These are phyloP conservation scores for Echinops telfairi DNA, from an alignment of 2,113 vertebrate genomes.

Conservation along the genomic window DNA sequence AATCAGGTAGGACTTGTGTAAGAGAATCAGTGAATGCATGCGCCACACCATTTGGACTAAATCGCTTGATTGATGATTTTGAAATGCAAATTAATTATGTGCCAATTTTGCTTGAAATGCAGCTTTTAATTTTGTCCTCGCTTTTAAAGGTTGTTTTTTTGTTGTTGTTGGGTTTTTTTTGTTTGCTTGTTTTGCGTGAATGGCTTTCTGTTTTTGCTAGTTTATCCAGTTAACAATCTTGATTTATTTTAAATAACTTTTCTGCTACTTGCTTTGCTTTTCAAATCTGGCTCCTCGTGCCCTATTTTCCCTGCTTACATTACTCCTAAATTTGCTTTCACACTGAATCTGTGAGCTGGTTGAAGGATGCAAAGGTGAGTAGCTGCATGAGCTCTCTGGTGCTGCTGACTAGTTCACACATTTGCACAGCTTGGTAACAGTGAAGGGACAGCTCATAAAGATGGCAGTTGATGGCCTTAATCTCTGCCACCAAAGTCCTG, in stretches of 20 bases:
- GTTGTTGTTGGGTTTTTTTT: too few species aligned
- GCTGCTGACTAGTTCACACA: conserved; percentile 78
- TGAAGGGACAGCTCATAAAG: conserved; percentile 78
- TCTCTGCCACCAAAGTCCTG: conserved; percentile 76
- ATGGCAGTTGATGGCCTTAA: conserved; percentile 70
- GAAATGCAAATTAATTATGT: conserved; percentile 72
- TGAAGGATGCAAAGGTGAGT: conserved; percentile 82
- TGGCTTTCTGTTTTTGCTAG: background rate
- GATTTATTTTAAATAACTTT: conserved; percentile 73
- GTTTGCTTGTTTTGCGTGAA: too few species aligned
- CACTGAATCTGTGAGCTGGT: conserved; percentile 74
- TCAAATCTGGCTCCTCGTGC: conserved; percentile 55
- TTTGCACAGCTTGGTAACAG: conserved; percentile 82
- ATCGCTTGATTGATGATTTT: conserved; percentile 80
- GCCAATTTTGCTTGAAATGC: conserved; percentile 79
- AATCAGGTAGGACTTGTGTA: conserved; percentile 91
- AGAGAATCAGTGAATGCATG: conserved; percentile 81
- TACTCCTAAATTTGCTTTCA: conserved; percentile 76
- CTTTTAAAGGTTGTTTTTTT: conserved; percentile 68
- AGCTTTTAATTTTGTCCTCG: conserved; percentile 70
- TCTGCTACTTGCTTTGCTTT: conserved; percentile 75
- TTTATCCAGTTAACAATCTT: conserved; percentile 67
- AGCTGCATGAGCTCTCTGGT: conserved; percentile 81
- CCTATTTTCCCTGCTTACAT: conserved; percentile 77
- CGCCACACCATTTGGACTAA: conserved; percentile 73